Evolutionary conservation across 1,140 invertebrate genomes (phyloP).

Genomic region (Tetraneura akinire): DNA sequence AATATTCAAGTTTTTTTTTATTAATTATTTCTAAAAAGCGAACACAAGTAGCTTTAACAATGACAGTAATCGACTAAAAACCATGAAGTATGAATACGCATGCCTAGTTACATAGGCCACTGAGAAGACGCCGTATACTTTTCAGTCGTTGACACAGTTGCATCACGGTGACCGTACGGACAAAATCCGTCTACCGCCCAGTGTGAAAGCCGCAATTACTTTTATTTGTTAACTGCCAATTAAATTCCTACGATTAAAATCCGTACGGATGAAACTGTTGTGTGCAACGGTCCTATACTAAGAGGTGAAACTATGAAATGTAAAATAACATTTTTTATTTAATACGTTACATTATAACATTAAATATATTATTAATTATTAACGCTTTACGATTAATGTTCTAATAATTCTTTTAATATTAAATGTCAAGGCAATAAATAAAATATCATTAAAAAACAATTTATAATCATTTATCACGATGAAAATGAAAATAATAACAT

Average conservation of each 20-base stretch:
- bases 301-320: no score
- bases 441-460: not conserved
- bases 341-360: no score
- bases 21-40: no score
- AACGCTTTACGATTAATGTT: no score
- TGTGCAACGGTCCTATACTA: no score
- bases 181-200: not conserved
- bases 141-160: slow-evolving; percentile 9
- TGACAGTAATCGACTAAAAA: slow-evolving; percentile 2
- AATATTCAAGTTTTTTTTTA: not conserved
- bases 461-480: not conserved
- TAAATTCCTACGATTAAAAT: no score
- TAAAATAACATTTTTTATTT: no score
- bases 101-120: not conserved
- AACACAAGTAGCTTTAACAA: no score
- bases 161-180: slow-evolving; percentile 9
- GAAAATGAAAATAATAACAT: not conserved
- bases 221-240: slow-evolving; percentile 6
- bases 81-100: not conserved
- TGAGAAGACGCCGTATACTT: not conserved
- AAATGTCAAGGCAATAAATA: slow-evolving; percentile 21
- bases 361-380: no score
- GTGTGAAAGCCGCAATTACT: no score
- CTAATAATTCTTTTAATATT: not conserved
- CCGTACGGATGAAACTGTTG: no score